These are phyloP conservation scores for Theropithecus gelada DNA, from an alignment of 2,113 vertebrate genomes.

Conservation along the genomic window DNA sequence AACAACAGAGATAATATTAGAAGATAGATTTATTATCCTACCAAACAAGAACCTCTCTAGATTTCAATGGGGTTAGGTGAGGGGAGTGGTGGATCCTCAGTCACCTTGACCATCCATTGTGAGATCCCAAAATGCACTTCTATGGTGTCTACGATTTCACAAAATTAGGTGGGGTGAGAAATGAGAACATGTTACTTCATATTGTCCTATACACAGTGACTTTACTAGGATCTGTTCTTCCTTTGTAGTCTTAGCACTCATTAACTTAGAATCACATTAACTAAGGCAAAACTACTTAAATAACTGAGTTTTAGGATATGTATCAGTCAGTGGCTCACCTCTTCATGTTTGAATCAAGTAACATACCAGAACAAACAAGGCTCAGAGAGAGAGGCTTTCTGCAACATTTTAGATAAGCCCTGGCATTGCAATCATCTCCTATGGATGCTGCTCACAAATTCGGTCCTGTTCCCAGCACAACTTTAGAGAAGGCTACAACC, in stretches of 20 bases:
- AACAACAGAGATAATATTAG: not conserved
- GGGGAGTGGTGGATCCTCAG: no score
- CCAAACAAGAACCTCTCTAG: not conserved
- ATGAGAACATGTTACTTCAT: not conserved
- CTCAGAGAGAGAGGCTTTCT: not conserved
- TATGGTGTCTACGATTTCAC: not conserved
- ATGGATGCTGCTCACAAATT: not conserved
- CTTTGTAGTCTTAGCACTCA: not conserved
- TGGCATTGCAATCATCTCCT: not conserved
- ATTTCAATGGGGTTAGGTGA: not conserved
- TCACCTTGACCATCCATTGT: not conserved
- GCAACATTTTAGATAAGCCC: not conserved
- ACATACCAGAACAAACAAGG: not conserved
- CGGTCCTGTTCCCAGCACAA: not conserved
- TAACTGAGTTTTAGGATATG: not conserved
- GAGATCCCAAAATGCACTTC: not conserved
- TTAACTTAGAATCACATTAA: not conserved
- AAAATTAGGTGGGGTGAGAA: not conserved
- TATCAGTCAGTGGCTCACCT: not conserved
- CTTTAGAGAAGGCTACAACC: not conserved
- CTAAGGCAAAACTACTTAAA: not conserved
- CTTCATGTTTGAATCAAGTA: not conserved
- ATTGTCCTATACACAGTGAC: not conserved
- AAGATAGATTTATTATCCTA: not conserved
- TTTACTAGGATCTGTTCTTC: not conserved